Conservation (phyloP, 1,140 invertebrate species). For the Drosophila quadrilineata region DNA sequence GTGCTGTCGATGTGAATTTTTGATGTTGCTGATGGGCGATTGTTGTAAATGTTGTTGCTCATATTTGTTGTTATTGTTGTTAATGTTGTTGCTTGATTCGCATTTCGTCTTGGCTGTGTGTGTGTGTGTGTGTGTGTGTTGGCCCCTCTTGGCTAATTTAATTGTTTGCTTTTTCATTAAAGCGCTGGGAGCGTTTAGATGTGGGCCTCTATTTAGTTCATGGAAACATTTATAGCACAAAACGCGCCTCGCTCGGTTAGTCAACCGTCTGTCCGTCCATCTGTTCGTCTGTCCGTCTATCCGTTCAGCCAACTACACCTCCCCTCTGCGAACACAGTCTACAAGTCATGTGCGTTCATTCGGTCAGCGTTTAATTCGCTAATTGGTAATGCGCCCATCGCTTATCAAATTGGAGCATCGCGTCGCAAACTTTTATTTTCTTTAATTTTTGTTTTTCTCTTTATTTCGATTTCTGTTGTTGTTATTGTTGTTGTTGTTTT, state of each 20-base stretch:
- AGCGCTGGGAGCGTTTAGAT: slow-evolving; percentile 25
- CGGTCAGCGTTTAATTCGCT: slow-evolving; percentile 67
- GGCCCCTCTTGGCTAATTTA: slow-evolving; percentile 74
- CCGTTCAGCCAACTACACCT: neutral
- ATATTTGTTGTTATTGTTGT: neutral
- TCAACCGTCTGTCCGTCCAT: neutral
- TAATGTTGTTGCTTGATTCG: slow-evolving; percentile 39
- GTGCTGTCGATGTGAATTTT: slow-evolving; percentile 41
- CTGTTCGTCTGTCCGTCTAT: too few species aligned
- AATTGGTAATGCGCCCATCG: slow-evolving; percentile 69
- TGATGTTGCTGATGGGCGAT: too few species aligned
- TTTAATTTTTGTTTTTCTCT: slow-evolving; percentile 39
- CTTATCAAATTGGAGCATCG: slow-evolving; percentile 79
- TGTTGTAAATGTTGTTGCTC: slow-evolving; percentile 25
- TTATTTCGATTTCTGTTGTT: slow-evolving; percentile 5
- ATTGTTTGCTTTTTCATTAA: slow-evolving; percentile 76
- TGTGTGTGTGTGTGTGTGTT: too few species aligned
- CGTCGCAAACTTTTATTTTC: slow-evolving; percentile 43
- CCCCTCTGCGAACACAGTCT: neutral
- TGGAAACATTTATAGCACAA: slow-evolving; percentile 73
- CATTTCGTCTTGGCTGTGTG: slow-evolving; percentile 53
- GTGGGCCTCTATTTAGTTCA: slow-evolving; percentile 66
- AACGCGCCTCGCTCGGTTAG: slow-evolving; percentile 28
- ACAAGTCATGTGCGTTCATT: neutral
- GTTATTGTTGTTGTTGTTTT: slow-evolving; percentile 1